A percentile compares a stretch with the other conserved stretches of the same genome.
These are phyloP conservation scores for Choloepus didactylus DNA, from an alignment of 2,797 vertebrate species.

Conservation along the genomic window DNA sequence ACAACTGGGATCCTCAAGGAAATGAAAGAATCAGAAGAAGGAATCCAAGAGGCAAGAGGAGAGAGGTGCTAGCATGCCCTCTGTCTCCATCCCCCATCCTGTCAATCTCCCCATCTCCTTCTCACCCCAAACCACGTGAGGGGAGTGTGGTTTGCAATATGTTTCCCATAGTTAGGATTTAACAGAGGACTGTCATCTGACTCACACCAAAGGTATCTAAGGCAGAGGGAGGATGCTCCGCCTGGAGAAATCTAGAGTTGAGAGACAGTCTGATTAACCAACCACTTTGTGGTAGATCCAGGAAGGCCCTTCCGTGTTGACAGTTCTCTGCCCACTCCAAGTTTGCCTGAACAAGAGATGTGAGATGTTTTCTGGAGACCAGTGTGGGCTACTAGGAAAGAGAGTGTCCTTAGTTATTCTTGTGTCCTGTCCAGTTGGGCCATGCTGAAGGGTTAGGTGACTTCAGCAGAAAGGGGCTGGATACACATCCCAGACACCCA, in stretches of 20 bases:
- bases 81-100: background rate
- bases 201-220: background rate
- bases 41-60: background rate
- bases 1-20: background rate
- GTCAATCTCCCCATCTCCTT: background rate
- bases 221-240: background rate
- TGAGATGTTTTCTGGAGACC: background rate
- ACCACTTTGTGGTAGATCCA: background rate
- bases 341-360: slow-evolving; percentile 19
- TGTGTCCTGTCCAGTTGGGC: background rate
- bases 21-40: background rate
- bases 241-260: background rate
- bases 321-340: background rate
- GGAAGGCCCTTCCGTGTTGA: background rate
- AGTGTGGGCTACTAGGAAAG: background rate
- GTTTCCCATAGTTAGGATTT: background rate
- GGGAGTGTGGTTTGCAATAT: background rate
- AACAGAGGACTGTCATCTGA: background rate
- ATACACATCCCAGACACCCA: background rate
- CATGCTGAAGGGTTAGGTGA: background rate
- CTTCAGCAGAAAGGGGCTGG: background rate
- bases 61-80: background rate
- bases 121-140: background rate
- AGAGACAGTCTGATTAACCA: background rate
- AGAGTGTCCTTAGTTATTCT: background rate